Evolutionary conservation across 2,113 vertebrate species (phyloP).

Genomic region (Urocitellus parryii): DNA sequence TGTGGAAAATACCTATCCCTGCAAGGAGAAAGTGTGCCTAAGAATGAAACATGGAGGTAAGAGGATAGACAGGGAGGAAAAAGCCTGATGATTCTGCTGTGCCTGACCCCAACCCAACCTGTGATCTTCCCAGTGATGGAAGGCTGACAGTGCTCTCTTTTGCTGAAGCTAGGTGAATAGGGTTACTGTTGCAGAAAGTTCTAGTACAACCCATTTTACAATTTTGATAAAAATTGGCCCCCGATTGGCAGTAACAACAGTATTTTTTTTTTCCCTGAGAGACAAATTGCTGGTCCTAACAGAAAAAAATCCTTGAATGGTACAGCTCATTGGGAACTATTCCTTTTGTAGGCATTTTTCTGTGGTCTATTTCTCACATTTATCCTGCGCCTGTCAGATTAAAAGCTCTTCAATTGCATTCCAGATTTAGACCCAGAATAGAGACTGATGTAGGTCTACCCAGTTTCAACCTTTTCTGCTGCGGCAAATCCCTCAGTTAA

Average conservation of each 20-base stretch:
- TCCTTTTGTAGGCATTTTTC: not conserved
- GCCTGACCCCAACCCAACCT: not conserved
- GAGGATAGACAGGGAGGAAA: not conserved
- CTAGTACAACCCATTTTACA: not conserved
- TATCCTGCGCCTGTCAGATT: not conserved
- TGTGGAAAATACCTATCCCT: not conserved
- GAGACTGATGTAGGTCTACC: not conserved
- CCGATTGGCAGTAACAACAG: not conserved
- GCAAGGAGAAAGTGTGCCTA: not conserved
- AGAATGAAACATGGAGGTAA: not conserved
- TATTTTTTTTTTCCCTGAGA: not conserved
- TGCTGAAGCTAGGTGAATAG: not conserved
- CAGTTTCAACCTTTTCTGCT: not conserved
- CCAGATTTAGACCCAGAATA: constrained; percentile 24
- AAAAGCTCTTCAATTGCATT: not conserved
- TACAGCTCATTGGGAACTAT: not conserved
- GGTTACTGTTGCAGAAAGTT: not conserved
- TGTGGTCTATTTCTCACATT: not conserved
- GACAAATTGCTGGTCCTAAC: not conserved
- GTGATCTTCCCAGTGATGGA: not conserved
- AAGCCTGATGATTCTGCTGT: not conserved
- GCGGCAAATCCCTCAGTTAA: not conserved
- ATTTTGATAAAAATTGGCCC: constrained; percentile 11
- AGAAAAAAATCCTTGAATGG: not conserved
- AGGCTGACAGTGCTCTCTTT: not conserved